These are phyloP conservation scores for Scaptomyza reducta DNA, from an alignment of 2,888 invertebrate species.

Conservation along the genomic window DNA sequence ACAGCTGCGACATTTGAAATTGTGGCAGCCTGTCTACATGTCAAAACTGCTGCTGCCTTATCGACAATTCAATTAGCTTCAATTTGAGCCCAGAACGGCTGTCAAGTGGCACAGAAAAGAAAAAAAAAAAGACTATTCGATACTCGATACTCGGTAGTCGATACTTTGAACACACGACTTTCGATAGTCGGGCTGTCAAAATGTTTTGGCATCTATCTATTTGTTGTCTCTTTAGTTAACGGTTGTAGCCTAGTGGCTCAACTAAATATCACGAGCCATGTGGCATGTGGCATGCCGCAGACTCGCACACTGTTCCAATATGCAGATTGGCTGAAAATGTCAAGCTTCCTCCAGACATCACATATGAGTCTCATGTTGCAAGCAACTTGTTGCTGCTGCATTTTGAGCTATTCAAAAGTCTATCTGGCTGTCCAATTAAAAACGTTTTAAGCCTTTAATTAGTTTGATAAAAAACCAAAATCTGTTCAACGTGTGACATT, in stretches of 20 bases:
- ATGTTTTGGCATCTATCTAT: conserved; percentile 75
- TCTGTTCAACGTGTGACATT: conserved; percentile 46
- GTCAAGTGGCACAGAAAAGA: conserved; percentile 31
- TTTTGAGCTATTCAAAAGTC: conserved; percentile 71
- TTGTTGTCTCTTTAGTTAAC: conserved; percentile 57
- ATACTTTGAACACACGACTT: conserved; percentile 5
- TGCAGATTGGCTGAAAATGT: conserved; percentile 59
- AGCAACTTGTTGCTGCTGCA: conserved; percentile 3
- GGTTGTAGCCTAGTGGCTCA: conserved; percentile 29
- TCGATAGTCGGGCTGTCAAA: conserved; percentile 76
- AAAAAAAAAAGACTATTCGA: conserved; percentile 9
- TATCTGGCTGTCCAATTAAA: conserved; percentile 74
- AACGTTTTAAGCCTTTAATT: conserved; percentile 73
- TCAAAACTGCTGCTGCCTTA: conserved; percentile 74
- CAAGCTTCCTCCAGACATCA: conserved; percentile 39
- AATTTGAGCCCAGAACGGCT: conserved; percentile 63
- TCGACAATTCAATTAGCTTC: conserved; percentile 79
- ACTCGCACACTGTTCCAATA: conserved; percentile 45
- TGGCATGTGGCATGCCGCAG: conserved; percentile 26
- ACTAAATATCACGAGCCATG: conserved; percentile 57
- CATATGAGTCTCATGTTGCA: conserved; percentile 26
- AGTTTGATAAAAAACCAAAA: conserved; percentile 58
- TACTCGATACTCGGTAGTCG: conserved; percentile 17
- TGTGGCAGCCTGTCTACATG: conserved; percentile 59
- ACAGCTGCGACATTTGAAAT: background rate